phyloP scores from a whole-genome alignment of 1,140 invertebrate genomes.

The Trachymyrmex cornetzi region DNA sequence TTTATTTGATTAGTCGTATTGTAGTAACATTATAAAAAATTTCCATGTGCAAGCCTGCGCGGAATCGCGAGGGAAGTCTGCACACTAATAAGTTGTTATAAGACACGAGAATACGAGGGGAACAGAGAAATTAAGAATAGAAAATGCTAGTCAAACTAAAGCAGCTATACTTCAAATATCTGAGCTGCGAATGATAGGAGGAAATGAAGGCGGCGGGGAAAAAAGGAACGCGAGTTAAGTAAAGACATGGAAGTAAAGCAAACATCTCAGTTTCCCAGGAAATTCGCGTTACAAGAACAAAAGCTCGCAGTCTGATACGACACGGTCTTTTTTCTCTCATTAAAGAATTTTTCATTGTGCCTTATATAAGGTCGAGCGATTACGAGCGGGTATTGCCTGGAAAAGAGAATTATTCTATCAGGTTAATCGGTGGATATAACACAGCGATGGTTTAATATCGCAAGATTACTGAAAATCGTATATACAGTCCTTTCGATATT shows the following conservation, averaged over 20 bases:
- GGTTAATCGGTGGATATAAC: slow-evolving; percentile 37
- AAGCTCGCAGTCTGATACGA: slow-evolving; percentile 8
- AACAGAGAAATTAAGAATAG: slow-evolving; percentile 44
- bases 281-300: slow-evolving; percentile 49
- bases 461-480: slow-evolving; percentile 20
- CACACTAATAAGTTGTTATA: slow-evolving; percentile 54
- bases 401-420: slow-evolving; percentile 48
- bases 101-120: slow-evolving; percentile 8
- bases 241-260: slow-evolving; percentile 50
- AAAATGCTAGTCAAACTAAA: slow-evolving; percentile 59
- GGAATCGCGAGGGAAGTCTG: slow-evolving; percentile 39
- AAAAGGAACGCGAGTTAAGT: slow-evolving; percentile 39
- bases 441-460: slow-evolving; percentile 23
- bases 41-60: slow-evolving; percentile 48
- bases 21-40: slow-evolving; percentile 58
- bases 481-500: slow-evolving; percentile 39
- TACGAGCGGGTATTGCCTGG: slow-evolving; percentile 16
- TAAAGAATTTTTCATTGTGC: slow-evolving; percentile 50
- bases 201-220: slow-evolving; percentile 15
- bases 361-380: slow-evolving; percentile 33
- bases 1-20: slow-evolving; percentile 45
- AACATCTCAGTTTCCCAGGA: slow-evolving; percentile 53
- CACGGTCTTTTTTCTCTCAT: slow-evolving; percentile 9
- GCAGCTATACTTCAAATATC: slow-evolving; percentile 56
- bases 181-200: slow-evolving; percentile 50